A percentile compares a stretch with the other conserved stretches of the same genome.
Evolutionary conservation across 2,797 vertebrate species (phyloP).

Genomic region (Acanthurus tractus): DNA sequence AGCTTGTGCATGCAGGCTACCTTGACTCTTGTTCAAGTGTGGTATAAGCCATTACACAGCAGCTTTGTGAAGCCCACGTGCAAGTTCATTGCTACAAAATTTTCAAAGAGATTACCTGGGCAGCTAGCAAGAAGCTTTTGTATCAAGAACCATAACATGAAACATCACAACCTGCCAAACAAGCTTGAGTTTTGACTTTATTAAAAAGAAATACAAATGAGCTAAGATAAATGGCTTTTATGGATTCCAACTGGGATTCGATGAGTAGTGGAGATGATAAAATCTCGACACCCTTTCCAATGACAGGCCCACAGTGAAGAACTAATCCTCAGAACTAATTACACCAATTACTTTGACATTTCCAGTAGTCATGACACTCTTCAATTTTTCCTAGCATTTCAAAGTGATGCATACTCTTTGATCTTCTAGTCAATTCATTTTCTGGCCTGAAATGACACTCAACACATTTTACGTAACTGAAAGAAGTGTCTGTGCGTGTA

Average conservation of each 20-base stretch:
- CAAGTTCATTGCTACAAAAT: background rate
- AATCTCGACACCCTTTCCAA: background rate
- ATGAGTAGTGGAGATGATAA: conserved; percentile 8
- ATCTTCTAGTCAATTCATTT: conserved; percentile 39
- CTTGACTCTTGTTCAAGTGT: conserved; percentile 2
- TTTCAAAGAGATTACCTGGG: background rate
- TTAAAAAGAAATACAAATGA: background rate
- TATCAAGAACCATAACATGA: background rate
- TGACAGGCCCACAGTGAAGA: conserved; percentile 5
- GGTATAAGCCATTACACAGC: background rate
- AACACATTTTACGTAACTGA: conserved; percentile 47
- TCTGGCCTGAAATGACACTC: conserved; percentile 62
- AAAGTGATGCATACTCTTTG: conserved; percentile 37
- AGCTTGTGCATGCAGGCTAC: conserved; percentile 21
- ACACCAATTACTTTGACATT: conserved; percentile 44
- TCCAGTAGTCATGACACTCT: conserved; percentile 4
- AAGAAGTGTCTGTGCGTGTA: conserved; percentile 18
- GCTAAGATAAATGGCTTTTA: background rate
- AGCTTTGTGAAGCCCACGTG: conserved; percentile 1
- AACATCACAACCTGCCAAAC: background rate
- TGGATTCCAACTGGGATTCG: background rate
- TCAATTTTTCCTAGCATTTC: conserved; percentile 30
- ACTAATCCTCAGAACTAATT: conserved; percentile 38
- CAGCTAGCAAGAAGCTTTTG: background rate
- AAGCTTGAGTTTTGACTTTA: background rate